A percentile compares a stretch with the other conserved stretches of the same genome.
Evolutionary conservation across 2,113 vertebrate genomes (phyloP).

Genomic region (Pteruthius melanotis): DNA sequence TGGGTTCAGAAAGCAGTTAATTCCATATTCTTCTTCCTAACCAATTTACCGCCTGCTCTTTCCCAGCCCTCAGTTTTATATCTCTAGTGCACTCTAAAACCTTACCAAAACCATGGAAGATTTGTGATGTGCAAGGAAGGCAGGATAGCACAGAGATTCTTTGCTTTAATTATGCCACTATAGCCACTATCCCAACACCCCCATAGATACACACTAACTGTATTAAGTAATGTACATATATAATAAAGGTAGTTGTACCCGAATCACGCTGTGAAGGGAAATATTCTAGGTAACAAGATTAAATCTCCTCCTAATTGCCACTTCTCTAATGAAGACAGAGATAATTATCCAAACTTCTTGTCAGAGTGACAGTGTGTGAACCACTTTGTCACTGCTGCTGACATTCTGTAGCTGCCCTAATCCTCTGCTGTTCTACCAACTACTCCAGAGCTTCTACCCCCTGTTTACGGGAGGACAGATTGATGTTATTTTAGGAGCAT

Average conservation of each 20-base stretch:
- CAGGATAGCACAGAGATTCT: background rate
- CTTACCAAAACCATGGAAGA: background rate
- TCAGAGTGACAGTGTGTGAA: background rate
- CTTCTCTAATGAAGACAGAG: background rate
- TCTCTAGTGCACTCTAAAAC: background rate
- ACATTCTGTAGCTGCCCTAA: background rate
- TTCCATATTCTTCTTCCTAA: background rate
- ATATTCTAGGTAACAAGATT: background rate
- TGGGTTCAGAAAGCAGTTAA: background rate
- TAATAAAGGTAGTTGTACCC: background rate
- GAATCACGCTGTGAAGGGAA: background rate
- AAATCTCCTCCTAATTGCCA: background rate
- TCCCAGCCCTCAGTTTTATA: background rate
- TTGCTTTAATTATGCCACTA: background rate
- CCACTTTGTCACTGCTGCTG: background rate
- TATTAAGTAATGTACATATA: background rate
- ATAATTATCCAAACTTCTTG: constrained; percentile 8
- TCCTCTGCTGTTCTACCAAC: background rate
- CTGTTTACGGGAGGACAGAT: background rate
- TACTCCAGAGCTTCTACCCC: background rate
- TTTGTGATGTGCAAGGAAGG: background rate
- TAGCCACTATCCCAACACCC: background rate
- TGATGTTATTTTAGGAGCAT: background rate
- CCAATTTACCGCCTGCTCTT: background rate
- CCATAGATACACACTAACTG: background rate